Base-by-base conservation (phyloP, 2,797 vertebrate species). In the Octomys mimax region DNA sequence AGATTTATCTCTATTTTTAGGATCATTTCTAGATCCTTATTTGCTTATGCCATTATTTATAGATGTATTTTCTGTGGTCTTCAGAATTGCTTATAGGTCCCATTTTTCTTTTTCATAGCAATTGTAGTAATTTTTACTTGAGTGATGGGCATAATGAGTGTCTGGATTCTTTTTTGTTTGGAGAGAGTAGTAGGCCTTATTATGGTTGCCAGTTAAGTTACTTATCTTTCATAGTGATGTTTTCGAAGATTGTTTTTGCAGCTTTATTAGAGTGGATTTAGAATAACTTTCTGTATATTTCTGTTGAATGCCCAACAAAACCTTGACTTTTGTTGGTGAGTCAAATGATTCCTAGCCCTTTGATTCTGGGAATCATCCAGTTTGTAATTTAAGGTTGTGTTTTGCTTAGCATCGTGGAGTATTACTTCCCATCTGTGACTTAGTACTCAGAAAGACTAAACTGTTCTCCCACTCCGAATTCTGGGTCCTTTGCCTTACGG, bases 41-140 rank as follows among this genome's bases (percentile, higher is more conserved):
- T 78, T 68, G 73, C 42, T 77, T 75, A 87, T 82, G 33, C 19
- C 61, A 64, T 91, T n/a, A 91, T 79, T 91, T 39, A n/a, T 89
- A 26, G n/a, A 59, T 94, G 33, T 90, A 18, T 86, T 87, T 90
- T 75, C 18, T 87, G 7, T 59, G 14, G 39, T 39, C 22, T 6
- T 9, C 8, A 84, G 52, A 79, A 64, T 42, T 75, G 42, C 46
- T 86, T 31, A 16, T 85, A 61, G 59, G 1, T 59, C 36, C 57
- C 39, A 31, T 39, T 79, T 78, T n/a, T 70, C 46, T 81, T 73
- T 90, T 75, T 52, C 26, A 59, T 73, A 26, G 31, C 11, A 92
- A 73, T n/a, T 91, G 79, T 88, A 71, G 13, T n/a, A 73, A 84
- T 46, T 94, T 87, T 83, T 88, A 7, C 31, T 36, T 73, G 28